Evolutionary conservation across 2,113 vertebrate species (phyloP), one percentile per base, ranked within the genome.

Genomic region (Lethenteron reissneri): DNA sequence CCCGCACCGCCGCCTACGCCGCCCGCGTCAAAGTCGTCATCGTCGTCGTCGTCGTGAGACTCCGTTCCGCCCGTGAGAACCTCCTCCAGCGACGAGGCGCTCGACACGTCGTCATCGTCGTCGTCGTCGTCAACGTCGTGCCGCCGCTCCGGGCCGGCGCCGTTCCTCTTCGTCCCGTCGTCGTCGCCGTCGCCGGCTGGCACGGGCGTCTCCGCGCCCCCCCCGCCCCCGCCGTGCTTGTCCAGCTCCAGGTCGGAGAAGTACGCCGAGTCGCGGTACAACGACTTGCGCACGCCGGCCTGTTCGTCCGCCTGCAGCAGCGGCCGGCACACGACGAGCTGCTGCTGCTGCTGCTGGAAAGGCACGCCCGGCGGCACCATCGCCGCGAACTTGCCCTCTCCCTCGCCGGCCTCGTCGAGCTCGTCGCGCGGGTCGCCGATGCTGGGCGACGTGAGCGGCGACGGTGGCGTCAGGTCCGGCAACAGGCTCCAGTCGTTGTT

Each of bases 181-280:
- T 68, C 64, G n/a, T 10, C n/a, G n/a, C 19, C 62, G n/a, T 12
- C 64, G n/a, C 11, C 64, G 25, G n/a, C 25, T 68, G n/a, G 9
- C 10, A 68, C 10, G 64, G 25, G n/a, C 64, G 25, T 25, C 9
- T 25, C n/a, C n/a, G n/a, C 64, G 25, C 25, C n/a, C n/a, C 64
- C 64, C 11, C 25, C n/a, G n/a, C n/a, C 25, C 64, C 64, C 64
- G 10, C n/a, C 64, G 25, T 68, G 64, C 25, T 25, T 68, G 25
- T 68, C 64, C 64, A 68, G 25, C 25, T 68, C 64, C 25, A 68
- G 25, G 25, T 68, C 64, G 25, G 64, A 68, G 25, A 68, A 68
- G 64, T 68, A 68, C n/a, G 64, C 64, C 10, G 64, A 68, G 64
- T 68, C 64, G 9, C 64, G 64, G 25, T 68, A 68, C 9, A 25